Evolutionary conservation across 2,888 invertebrate species (phyloP).

Genomic region (Phymatocera aterrima): DNA sequence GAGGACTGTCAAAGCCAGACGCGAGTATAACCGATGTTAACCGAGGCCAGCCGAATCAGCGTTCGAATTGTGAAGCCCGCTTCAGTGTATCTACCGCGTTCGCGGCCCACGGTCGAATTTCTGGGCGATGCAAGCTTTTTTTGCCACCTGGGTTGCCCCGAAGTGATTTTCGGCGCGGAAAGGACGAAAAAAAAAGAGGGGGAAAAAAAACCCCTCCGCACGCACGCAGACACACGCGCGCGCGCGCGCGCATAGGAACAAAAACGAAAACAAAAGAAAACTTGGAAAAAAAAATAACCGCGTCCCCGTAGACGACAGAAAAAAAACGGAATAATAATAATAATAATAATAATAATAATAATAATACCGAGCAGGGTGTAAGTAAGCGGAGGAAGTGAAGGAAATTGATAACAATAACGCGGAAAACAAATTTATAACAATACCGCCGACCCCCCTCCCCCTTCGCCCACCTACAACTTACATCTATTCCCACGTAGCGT

Average conservation of each 20-base stretch:
- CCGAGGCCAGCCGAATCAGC: conserved; percentile 70
- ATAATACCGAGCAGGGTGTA: too few species aligned
- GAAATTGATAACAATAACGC: too few species aligned
- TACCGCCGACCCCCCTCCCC: too few species aligned
- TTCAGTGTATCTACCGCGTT: conserved; percentile 74
- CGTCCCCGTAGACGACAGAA: not conserved
- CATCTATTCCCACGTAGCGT: too few species aligned
- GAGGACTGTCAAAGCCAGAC: conserved; percentile 60
- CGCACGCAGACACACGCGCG: too few species aligned
- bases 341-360: not conserved
- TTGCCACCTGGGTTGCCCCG: conserved; percentile 50
- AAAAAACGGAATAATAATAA: not conserved
- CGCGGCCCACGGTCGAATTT: conserved; percentile 75
- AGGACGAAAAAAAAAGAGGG: conserved; percentile 44
- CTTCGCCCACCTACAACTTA: too few species aligned
- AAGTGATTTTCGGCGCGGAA: conserved; percentile 47
- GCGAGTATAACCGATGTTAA: conserved; percentile 61
- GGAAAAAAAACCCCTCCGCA: conserved; percentile 3
- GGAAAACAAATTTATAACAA: too few species aligned
- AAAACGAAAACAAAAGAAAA: not conserved
- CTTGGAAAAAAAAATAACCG: too few species aligned
- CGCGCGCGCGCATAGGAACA: too few species aligned
- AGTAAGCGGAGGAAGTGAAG: too few species aligned
- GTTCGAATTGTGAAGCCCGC: conserved; percentile 74
- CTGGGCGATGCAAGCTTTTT: conserved; percentile 63